Evolutionary conservation across 1,140 invertebrate genomes (phyloP).

Genomic region (Triops longicaudatus): DNA sequence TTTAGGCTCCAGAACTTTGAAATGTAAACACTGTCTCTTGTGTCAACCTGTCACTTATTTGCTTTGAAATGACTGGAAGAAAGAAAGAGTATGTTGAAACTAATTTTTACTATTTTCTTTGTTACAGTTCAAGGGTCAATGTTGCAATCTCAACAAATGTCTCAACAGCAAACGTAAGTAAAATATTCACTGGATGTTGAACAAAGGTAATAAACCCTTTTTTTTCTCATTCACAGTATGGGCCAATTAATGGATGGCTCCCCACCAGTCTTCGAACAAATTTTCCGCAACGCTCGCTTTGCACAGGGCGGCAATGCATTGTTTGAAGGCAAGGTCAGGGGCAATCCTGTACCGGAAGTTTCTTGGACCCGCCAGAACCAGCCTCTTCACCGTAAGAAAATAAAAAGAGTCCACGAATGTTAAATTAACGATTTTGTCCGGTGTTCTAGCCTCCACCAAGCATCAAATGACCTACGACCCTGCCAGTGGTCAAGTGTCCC

Average conservation of each 20-base stretch:
- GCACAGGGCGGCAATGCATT: slow-evolving; percentile 84
- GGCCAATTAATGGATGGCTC: slow-evolving; percentile 32
- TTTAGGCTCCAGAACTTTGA: not conserved
- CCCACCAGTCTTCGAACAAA: slow-evolving; percentile 85
- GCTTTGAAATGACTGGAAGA: not conserved
- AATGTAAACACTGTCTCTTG: not conserved
- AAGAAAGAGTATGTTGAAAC: not conserved
- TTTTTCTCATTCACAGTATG: slow-evolving; percentile 26
- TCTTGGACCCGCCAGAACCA: slow-evolving; percentile 87
- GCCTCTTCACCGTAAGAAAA: slow-evolving; percentile 52
- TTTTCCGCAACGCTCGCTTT: slow-evolving; percentile 85
- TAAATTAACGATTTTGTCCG: not conserved
- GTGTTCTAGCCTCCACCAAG: slow-evolving; percentile 52
- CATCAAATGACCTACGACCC: slow-evolving; percentile 80
- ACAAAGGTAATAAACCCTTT: not conserved
- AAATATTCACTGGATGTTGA: not conserved
- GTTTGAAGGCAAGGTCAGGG: slow-evolving; percentile 83
- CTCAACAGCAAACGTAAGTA: slow-evolving; percentile 40
- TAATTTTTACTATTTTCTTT: slow-evolving; percentile 15
- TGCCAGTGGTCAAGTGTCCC: slow-evolving; percentile 70
- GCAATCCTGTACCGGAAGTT: slow-evolving; percentile 86
- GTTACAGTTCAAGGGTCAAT: slow-evolving; percentile 34
- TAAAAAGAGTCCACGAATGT: slow-evolving; percentile 16
- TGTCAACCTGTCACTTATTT: not conserved
- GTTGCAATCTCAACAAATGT: slow-evolving; percentile 51